Percentiles rank a stretch among this genome's conserved stretches.
Conservation (phyloP, 1,140 invertebrate genomes). For the honey bee (Apis mellifera) region DNA sequence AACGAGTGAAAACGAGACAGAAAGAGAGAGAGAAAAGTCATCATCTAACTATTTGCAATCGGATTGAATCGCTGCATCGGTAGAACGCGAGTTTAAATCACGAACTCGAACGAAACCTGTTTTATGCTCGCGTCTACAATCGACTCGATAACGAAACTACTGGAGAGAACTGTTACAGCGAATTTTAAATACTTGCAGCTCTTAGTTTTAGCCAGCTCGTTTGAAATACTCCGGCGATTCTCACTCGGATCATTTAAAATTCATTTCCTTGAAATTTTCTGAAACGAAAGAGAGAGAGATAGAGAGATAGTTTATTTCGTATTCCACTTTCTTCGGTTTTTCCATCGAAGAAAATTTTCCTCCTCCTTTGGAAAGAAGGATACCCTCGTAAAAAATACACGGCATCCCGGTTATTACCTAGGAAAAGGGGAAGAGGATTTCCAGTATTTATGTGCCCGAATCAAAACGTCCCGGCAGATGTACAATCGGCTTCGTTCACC, state of each 20-base stretch:
- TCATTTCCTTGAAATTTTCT: background rate
- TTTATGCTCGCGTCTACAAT: constrained; percentile 2
- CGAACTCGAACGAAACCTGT: background rate
- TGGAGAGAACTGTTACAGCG: background rate
- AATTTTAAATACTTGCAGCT: background rate
- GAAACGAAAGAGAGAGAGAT: background rate
- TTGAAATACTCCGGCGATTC: background rate
- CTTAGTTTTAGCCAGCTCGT: background rate
- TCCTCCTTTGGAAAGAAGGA: no score
- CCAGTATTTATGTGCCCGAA: background rate
- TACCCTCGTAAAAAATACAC: background rate
- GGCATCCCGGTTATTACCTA: background rate
- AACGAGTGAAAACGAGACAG: no score
- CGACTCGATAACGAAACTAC: background rate
- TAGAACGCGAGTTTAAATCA: background rate
- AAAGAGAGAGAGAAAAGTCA: background rate
- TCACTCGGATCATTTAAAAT: background rate
- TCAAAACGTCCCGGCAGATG: background rate
- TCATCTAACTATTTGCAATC: background rate
- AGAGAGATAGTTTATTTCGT: background rate
- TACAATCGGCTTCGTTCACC: background rate
- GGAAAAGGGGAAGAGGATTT: background rate
- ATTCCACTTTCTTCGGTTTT: background rate
- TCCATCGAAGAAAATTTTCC: background rate
- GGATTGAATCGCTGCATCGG: constrained; percentile 1